phyloP scores from a whole-genome alignment of 2,113 vertebrate species.

The Bostrychus sinensis region DNA sequence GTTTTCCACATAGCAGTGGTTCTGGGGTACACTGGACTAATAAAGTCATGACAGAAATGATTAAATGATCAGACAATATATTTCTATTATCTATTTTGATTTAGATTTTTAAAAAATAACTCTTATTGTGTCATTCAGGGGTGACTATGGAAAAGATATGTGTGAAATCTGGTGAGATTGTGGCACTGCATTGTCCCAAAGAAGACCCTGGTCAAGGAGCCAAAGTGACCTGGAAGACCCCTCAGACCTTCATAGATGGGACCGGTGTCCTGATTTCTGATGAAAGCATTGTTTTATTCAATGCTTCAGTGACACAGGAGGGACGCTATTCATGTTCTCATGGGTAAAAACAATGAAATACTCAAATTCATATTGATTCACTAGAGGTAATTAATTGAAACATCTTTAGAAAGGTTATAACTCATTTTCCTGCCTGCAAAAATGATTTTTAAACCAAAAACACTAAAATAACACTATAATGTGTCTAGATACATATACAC shows the following conservation, averaged over 20 bases:
- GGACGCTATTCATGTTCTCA: background rate
- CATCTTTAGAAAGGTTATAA: too few relatives aligned
- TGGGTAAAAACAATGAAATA: background rate
- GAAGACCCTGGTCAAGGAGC: background rate
- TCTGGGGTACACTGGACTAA: background rate
- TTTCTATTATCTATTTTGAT: too few relatives aligned
- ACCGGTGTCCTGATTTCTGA: background rate
- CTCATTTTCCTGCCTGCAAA: too few relatives aligned
- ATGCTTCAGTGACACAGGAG: background rate
- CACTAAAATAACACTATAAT: too few relatives aligned
- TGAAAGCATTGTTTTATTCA: background rate
- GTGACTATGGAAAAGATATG: background rate
- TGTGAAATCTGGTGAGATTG: background rate
- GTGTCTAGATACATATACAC: too few relatives aligned
- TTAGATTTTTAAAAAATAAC: too few relatives aligned
- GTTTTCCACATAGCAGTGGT: background rate
- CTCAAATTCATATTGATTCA: background rate
- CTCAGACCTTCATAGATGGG: background rate
- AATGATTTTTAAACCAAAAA: too few relatives aligned
- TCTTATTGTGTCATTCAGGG: background rate
- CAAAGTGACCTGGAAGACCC: background rate
- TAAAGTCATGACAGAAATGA: too few relatives aligned
- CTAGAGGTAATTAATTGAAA: background rate
- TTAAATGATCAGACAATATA: background rate
- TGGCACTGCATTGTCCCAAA: background rate